Percentiles rank a stretch among this genome's conserved stretches.
Evolutionary conservation across 2,113 vertebrate genomes (phyloP).

Genomic region (Casuarius casuarius): DNA sequence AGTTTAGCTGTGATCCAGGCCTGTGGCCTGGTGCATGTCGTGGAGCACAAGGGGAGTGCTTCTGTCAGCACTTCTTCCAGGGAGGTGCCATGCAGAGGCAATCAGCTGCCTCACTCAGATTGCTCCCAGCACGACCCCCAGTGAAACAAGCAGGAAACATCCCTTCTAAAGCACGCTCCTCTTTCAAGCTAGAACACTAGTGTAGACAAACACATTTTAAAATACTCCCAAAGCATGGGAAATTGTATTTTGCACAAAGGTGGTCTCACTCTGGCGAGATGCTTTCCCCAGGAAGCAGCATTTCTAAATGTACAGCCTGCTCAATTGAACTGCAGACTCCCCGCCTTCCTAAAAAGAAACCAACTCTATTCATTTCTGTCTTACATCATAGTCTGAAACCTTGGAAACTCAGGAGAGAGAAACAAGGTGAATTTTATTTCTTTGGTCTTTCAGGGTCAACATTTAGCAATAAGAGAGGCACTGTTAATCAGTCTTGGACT

Average conservation of each 20-base stretch:
- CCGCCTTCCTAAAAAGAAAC: background rate
- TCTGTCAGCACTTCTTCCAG: no score
- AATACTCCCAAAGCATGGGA: background rate
- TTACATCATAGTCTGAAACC: background rate
- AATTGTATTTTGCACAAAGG: background rate
- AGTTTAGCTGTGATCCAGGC: no score
- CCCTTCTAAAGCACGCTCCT: no score
- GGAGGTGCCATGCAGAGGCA: no score
- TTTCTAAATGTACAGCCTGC: background rate
- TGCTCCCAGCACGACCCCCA: background rate
- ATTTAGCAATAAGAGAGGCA: background rate
- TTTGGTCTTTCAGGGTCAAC: background rate
- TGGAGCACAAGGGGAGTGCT: no score
- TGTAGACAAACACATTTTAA: background rate
- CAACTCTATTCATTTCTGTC: background rate
- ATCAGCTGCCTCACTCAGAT: no score
- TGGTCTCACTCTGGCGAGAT: background rate
- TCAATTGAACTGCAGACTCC: background rate
- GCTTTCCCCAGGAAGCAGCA: background rate
- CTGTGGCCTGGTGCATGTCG: no score
- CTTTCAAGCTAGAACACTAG: background rate
- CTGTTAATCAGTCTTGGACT: background rate
- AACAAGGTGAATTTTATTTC: background rate
- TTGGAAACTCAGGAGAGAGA: background rate
- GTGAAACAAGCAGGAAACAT: background rate